Base-by-base conservation (phyloP, 2,888 invertebrate genomes). In the Limnephilus auricula region DNA sequence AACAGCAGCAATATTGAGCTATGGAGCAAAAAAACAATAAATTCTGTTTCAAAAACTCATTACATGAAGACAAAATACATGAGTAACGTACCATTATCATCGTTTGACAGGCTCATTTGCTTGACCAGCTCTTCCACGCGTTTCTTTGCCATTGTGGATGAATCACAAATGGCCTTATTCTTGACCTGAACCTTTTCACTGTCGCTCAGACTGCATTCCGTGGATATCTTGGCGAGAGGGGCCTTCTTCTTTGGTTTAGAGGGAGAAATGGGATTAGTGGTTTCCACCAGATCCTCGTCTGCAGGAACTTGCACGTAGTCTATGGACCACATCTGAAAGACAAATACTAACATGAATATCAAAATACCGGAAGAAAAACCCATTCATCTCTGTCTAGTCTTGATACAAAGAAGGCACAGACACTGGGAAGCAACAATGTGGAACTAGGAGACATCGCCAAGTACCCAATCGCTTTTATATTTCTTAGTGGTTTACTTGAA, bases 291-390 rank as follows among this genome's bases (percentile, higher is more conserved):
- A 94, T 93, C 93, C 92, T 96, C 96, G 92, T 97, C 97, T 93
- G 96, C 96, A 79, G 98, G 98, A 87, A 98, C 97, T 96, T 98
- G 98, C 86, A 98, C 97, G 94, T 99, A 99, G 95, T 99, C 99
- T 94, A 99, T 97, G 15, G 99, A 99, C 99, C 99, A 99, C 99
- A 99, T 99, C 98, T 99, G 94, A 13, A 94, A 93, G 87, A 92
- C 89, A 91, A 50, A 65, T 65, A 65, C 25, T 15, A 15, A 13
- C 13, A 45, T 45, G 50, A 50, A n/a, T 65, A 32, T 37, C 13
- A 80, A 40, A 6, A 89, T 13, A 65, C 50, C 25, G 31, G 40
- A 6, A 18, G 65, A 65, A 25, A 65, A 18, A 65, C 65, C 65
- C 6, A 65, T 83, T 25, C 34, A 83, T 15, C 18, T 83, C 9